phyloP scores from a whole-genome alignment of 2,113 vertebrate genomes.

The Actenoides lindsayi region DNA sequence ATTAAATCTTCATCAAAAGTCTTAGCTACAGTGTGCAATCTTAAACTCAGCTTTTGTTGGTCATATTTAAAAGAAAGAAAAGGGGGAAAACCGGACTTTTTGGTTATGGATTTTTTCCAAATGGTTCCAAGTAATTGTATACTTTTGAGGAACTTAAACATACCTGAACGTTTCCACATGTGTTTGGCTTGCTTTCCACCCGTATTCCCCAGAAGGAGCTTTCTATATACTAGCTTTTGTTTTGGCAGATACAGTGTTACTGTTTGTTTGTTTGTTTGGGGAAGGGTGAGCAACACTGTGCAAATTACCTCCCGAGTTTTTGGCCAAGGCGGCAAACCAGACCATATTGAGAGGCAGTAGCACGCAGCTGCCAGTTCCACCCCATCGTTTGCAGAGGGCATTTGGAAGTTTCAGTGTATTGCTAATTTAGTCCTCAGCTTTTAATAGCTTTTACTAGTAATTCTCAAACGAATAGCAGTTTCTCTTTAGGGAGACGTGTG shows the following conservation, averaged over 20 bases:
- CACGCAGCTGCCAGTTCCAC: background rate
- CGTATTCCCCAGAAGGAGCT: background rate
- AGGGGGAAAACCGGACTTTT: background rate
- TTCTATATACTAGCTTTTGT: background rate
- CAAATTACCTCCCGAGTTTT: background rate
- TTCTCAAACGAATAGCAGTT: background rate
- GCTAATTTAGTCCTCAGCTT: background rate
- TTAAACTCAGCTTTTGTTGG: background rate
- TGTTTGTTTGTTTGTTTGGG: background rate
- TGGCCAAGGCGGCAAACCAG: background rate
- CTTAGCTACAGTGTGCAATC: background rate
- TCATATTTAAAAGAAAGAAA: background rate
- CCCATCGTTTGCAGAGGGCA: background rate
- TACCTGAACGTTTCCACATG: background rate
- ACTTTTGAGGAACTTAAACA: background rate
- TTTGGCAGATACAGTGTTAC: background rate
- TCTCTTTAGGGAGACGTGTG: accelerated
- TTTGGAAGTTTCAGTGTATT: background rate
- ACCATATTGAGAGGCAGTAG: background rate
- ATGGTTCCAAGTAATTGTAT: background rate
- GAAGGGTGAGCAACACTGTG: background rate
- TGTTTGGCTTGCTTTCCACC: background rate
- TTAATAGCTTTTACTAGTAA: background rate
- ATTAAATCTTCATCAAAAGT: background rate
- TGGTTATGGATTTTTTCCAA: background rate